These are phyloP conservation scores for Sebastes cheni DNA, from an alignment of 2,797 vertebrate species.

Conservation along the genomic window DNA sequence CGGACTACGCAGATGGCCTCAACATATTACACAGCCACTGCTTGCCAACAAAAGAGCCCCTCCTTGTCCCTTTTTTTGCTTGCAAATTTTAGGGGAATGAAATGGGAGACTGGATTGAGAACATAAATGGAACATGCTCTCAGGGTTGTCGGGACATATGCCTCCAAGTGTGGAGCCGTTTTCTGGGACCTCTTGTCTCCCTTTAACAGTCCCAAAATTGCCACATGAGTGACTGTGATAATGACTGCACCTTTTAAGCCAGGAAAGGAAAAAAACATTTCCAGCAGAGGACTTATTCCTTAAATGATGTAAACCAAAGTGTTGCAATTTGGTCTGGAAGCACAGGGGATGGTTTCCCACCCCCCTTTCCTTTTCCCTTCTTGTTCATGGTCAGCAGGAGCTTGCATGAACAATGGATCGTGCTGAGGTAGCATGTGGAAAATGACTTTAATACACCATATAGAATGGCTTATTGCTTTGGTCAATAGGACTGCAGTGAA, in stretches of 20 bases:
- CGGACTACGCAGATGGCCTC: slow-evolving; percentile 89
- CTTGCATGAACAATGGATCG: slow-evolving; percentile 98
- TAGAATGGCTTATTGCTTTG: slow-evolving; percentile 99
- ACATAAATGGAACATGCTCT: slow-evolving; percentile 82
- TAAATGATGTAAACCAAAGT: slow-evolving; percentile 93
- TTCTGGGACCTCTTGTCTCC: slow-evolving; percentile 77
- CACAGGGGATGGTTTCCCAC: slow-evolving; percentile 47
- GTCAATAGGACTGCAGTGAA: slow-evolving; percentile 98
- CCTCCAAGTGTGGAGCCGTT: slow-evolving; percentile 84
- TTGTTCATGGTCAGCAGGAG: slow-evolving; percentile 93
- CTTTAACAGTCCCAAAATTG: slow-evolving; percentile 88
- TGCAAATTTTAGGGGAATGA: slow-evolving; percentile 80
- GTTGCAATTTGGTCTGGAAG: slow-evolving; percentile 90
- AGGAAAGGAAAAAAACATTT: slow-evolving; percentile 69
- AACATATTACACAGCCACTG: slow-evolving; percentile 81
- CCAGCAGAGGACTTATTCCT: slow-evolving; percentile 84
- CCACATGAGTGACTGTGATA: slow-evolving; percentile 87
- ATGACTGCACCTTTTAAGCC: slow-evolving; percentile 89
- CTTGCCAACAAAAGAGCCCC: slow-evolving; percentile 84
- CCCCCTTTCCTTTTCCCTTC: slow-evolving; percentile 1
- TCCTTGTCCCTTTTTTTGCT: slow-evolving; percentile 50
- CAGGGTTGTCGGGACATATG: slow-evolving; percentile 87
- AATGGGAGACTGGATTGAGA: slow-evolving; percentile 48
- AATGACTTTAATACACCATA: slow-evolving; percentile 99
- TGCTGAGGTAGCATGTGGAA: slow-evolving; percentile 99